Conservation (phyloP, 2,888 invertebrate species). For the Mesoligia furuncula region DNA sequence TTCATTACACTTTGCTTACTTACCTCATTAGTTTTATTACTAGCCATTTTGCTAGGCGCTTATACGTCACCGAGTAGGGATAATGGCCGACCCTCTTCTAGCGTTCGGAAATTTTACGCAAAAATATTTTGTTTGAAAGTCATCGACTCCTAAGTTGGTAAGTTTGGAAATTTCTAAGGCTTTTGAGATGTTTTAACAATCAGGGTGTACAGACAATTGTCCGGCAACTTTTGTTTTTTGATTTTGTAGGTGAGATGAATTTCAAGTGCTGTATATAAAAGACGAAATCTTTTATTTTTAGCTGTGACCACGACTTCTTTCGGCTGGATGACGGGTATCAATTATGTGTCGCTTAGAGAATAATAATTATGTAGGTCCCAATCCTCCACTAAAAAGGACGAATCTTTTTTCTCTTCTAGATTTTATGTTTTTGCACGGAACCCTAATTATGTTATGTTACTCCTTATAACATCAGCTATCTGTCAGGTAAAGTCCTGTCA, state of each 20-base stretch:
- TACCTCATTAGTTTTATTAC: slow-evolving; percentile 66
- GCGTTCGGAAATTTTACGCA: slow-evolving; percentile 26
- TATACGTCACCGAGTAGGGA: slow-evolving; percentile 56
- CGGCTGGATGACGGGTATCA: background rate
- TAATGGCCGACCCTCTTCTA: slow-evolving; percentile 49
- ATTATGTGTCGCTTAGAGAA: background rate
- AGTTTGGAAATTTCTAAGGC: slow-evolving; percentile 32
- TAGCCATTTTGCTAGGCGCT: slow-evolving; percentile 46
- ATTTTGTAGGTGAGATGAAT: slow-evolving; percentile 27
- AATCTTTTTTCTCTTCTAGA: no score
- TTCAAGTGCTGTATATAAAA: slow-evolving; percentile 1
- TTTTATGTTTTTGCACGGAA: background rate
- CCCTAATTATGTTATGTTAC: no score
- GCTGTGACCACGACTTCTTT: background rate
- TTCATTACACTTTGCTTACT: slow-evolving; percentile 61
- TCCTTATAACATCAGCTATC: no score
- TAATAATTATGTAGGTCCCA: no score
- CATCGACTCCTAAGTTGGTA: slow-evolving; percentile 29
- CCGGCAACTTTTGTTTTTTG: slow-evolving; percentile 24
- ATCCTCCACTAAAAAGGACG: background rate
- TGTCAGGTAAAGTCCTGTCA: no score
- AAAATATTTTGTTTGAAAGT: slow-evolving; percentile 59
- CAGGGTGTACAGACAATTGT: slow-evolving; percentile 18
- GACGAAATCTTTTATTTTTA: background rate
- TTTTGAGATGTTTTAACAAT: slow-evolving; percentile 39